Evolutionary conservation across 35 echinoderm and acorn worm genomes (phyloP), one percentile per base, ranked within the genome.

Genomic region (Anneissia japonica): DNA sequence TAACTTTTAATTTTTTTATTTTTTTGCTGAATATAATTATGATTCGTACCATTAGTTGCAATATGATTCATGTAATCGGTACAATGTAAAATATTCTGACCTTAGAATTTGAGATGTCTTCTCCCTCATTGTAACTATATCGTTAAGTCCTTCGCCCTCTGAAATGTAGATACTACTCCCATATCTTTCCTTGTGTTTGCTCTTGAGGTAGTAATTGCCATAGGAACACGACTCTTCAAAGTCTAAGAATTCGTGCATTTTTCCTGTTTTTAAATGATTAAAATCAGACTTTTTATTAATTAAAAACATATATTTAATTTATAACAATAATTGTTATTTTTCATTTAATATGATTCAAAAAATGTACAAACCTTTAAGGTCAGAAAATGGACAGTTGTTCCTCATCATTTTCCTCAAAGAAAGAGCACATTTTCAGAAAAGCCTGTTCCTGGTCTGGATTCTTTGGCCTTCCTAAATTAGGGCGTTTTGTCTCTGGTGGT

Each of bases 321-420:
- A 43, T 4, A 14, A 4, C 40, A 6, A 43, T 43, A 43, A 43
- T 43, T 43, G 14, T 43, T 43, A 14, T 43, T 43, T 6, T 6
- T 43, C 4, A 6, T 43, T 43, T 43, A 43, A 6, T 43, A 43
- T 43, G 40, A 43, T 6, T n/a, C n/a, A 43, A 43, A 4, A 43
- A 43, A 43, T 43, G 40, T 43, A 43, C 40, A 4, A 43, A 43
- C 40, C 40, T 77, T 39, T 34, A 21, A 93, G 82, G 75, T 89
- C 46, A 76, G 91, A 77, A 84, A n/a, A 93, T 81, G 39, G 91
- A 89, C 51, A 93, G 38, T 81, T 93, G 91, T 89, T 89, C 91
- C 39, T 93, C 91, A 85, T 89, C 87, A 79, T 89, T 89, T 21
- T 75, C 26, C 38, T 93, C 91, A 32, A 93, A 74, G 64, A 89